These are phyloP conservation scores for Drosophila bunnanda DNA, from an alignment of 2,888 invertebrate genomes.

Conservation along the genomic window DNA sequence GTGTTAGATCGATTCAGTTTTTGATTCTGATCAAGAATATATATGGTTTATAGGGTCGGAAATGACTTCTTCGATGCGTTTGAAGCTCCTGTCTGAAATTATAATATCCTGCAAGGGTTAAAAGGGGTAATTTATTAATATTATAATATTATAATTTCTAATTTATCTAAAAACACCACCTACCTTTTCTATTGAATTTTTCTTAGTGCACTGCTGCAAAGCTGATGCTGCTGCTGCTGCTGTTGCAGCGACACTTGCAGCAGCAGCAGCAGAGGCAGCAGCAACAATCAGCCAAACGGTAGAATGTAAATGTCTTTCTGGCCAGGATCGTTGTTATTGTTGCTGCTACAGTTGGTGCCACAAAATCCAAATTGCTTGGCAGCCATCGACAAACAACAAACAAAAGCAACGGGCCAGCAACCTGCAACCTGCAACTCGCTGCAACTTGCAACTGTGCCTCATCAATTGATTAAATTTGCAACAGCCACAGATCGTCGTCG, in stretches of 20 bases:
- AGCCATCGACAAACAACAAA: conserved; percentile 61
- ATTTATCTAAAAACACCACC: too few relatives aligned
- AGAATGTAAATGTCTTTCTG: conserved; percentile 79
- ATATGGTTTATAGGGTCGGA: too few relatives aligned
- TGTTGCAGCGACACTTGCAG: conserved; percentile 69
- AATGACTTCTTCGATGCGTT: too few relatives aligned
- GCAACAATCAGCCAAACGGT: conserved; percentile 62
- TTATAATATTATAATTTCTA: too few relatives aligned
- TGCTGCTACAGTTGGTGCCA: conserved; percentile 53
- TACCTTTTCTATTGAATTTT: neutral
- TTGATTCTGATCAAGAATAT: too few relatives aligned
- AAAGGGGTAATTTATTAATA: too few relatives aligned
- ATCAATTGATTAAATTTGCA: conserved; percentile 79
- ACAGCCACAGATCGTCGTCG: conserved; percentile 72
- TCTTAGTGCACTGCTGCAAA: conserved; percentile 33
- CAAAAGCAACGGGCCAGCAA: conserved; percentile 57
- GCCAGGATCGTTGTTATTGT: conserved; percentile 66
- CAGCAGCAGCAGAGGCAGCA: conserved; percentile 28
- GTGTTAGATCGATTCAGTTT: too few relatives aligned
- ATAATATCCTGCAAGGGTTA: too few relatives aligned
- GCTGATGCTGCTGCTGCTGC: conserved; percentile 44
- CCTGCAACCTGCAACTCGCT: conserved; percentile 47
- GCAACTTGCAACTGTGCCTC: conserved; percentile 66
- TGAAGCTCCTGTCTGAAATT: too few relatives aligned
- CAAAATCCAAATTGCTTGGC: conserved; percentile 76